Percentiles rank a stretch among this genome's conserved stretches.
phyloP scores from a whole-genome alignment of 2,113 vertebrate species.

The Petrocephalus zakoni region DNA sequence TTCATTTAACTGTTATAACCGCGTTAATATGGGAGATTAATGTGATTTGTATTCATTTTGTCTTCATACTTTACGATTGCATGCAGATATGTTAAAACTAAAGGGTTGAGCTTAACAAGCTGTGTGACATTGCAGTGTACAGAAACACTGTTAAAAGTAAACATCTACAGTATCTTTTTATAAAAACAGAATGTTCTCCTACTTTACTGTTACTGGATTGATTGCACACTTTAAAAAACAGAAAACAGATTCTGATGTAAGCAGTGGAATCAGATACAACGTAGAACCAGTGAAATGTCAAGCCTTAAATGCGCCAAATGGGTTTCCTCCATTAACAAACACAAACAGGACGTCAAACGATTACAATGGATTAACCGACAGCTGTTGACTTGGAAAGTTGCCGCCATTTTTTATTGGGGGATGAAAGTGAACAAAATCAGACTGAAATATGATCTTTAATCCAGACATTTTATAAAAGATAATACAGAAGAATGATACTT shows the following conservation, averaged over 20 bases:
- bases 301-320: not conserved
- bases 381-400: not conserved
- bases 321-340: not conserved
- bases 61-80: not conserved
- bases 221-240: not conserved
- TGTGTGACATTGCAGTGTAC: not conserved
- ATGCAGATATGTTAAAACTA: not conserved
- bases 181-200: not conserved
- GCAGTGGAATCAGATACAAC: not conserved
- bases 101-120: not conserved
- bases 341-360: not conserved
- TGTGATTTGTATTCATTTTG: conserved; percentile 1
- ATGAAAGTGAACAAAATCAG: not conserved
- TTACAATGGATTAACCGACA: not conserved
- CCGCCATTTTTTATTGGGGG: not conserved
- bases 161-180: not conserved
- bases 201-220: not conserved
- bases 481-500: not conserved
- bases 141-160: not conserved
- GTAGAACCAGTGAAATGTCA: not conserved
- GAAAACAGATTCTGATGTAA: not conserved
- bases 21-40: not conserved
- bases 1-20: not conserved
- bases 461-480: not conserved
- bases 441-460: not conserved